Evolutionary conservation across 2,888 invertebrate genomes (phyloP).

Genomic region (Agrochola macilenta): DNA sequence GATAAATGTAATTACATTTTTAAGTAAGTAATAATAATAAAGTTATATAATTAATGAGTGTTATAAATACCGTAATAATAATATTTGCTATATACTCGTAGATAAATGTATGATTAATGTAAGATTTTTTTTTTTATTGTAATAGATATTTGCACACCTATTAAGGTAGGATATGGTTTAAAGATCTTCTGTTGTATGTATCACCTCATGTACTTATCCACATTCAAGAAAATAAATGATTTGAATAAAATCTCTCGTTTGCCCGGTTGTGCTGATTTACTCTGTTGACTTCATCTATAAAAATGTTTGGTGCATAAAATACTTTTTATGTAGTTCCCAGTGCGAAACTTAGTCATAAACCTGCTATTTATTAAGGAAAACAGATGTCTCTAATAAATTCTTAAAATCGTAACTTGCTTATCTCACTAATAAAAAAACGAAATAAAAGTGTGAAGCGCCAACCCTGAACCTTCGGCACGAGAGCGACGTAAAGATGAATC

Average conservation of each 20-base stretch:
- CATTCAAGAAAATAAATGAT: background rate
- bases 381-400: conserved; percentile 55
- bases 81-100: background rate
- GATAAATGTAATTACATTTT: no score
- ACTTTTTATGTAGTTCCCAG: conserved; percentile 52
- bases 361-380: conserved; percentile 41
- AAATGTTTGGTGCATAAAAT: conserved; percentile 48
- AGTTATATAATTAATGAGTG: no score
- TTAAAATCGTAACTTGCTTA: conserved; percentile 62
- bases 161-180: background rate
- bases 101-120: no score
- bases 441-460: conserved; percentile 62
- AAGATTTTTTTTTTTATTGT: no score
- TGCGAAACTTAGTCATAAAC: conserved; percentile 48
- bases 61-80: background rate
- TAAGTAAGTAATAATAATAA: no score
- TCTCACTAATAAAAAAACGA: conserved; percentile 57
- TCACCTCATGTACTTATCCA: no score
- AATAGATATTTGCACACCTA: background rate
- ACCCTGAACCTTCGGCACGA: conserved; percentile 58
- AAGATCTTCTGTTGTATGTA: no score
- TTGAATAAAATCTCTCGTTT: background rate
- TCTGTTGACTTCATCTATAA: conserved; percentile 34
- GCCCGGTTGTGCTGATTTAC: conserved; percentile 2
- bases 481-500: conserved; percentile 73